These are phyloP conservation scores for Trematomus bernacchii DNA, from an alignment of 2,797 vertebrate genomes.

Conservation along the genomic window DNA sequence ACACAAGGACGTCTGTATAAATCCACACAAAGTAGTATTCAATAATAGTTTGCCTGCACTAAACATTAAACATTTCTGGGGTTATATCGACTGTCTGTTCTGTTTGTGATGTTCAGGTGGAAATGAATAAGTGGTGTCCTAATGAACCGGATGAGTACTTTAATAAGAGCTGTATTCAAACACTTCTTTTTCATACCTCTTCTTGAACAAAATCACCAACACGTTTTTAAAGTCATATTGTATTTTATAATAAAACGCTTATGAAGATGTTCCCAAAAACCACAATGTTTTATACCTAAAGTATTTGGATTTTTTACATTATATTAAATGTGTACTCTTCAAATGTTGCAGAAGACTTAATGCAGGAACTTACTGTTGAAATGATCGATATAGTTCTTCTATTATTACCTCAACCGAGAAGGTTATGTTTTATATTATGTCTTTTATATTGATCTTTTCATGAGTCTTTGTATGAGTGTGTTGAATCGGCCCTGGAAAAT, in stretches of 20 bases:
- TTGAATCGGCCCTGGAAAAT: no score
- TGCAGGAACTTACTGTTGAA: no score
- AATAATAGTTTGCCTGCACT: slow-evolving; percentile 27
- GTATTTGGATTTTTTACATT: neutral
- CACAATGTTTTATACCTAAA: neutral
- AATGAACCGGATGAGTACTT: slow-evolving; percentile 1
- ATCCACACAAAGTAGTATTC: slow-evolving; percentile 1
- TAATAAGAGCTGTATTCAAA: slow-evolving; percentile 1
- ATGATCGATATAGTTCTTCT: no score
- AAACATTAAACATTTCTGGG: slow-evolving; percentile 12
- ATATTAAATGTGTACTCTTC: neutral
- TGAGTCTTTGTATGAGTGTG: no score
- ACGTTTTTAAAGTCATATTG: slow-evolving; percentile 5
- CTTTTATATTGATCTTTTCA: no score
- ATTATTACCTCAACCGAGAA: no score
- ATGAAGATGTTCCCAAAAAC: neutral
- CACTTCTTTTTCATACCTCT: slow-evolving; percentile 9
- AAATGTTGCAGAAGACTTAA: neutral
- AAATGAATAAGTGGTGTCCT: neutral
- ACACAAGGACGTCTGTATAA: slow-evolving; percentile 37
- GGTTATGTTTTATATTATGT: no score
- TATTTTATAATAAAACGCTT: neutral
- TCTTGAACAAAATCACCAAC: slow-evolving; percentile 5
- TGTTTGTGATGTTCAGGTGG: neutral
- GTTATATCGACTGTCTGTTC: neutral